Evolutionary conservation across 2,888 invertebrate species (phyloP).

Genomic region (Eristalis arbustorum): DNA sequence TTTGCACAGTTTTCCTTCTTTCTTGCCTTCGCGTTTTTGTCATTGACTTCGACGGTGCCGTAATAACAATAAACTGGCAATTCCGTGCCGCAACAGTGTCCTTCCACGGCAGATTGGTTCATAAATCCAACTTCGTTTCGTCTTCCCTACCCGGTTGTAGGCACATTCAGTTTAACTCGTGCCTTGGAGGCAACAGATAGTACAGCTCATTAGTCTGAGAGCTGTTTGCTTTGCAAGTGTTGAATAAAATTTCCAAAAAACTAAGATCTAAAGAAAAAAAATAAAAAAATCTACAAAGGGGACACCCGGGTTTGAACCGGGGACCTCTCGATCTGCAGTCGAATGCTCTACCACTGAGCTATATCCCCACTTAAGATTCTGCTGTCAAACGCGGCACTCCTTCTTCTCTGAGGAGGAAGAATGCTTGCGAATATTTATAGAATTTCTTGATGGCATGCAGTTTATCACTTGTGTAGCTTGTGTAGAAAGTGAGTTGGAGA

Average conservation of each 20-base stretch:
- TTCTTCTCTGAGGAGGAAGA: not conserved
- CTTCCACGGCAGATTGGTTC: not conserved
- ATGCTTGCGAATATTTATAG: not conserved
- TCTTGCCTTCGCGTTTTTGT: not conserved
- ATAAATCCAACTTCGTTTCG: conserved; percentile 20
- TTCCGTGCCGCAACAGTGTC: conserved; percentile 10
- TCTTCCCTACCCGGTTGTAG: not conserved
- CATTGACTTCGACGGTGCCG: not conserved
- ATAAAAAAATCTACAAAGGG: conserved; percentile 70
- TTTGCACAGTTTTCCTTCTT: not conserved
- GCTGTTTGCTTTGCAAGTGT: not conserved
- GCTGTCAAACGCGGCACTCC: not conserved
- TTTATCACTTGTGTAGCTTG: not conserved
- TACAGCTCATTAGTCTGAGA: not conserved
- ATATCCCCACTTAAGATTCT: conserved; percentile 73
- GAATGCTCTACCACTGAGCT: conserved; percentile 78
- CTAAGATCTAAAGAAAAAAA: conserved; percentile 24
- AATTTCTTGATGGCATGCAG: not conserved
- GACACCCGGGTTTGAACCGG: conserved; percentile 78
- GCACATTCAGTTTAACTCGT: not conserved
- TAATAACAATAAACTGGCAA: conserved; percentile 5
- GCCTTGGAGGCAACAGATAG: too few relatives aligned
- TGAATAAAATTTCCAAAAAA: not conserved
- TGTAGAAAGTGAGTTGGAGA: not conserved
- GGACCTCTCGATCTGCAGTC: conserved; percentile 78